Percentiles rank a stretch among this genome's conserved stretches.
Evolutionary conservation across 1,140 invertebrate species (phyloP).

Genomic region (Lepidurus arcticus): DNA sequence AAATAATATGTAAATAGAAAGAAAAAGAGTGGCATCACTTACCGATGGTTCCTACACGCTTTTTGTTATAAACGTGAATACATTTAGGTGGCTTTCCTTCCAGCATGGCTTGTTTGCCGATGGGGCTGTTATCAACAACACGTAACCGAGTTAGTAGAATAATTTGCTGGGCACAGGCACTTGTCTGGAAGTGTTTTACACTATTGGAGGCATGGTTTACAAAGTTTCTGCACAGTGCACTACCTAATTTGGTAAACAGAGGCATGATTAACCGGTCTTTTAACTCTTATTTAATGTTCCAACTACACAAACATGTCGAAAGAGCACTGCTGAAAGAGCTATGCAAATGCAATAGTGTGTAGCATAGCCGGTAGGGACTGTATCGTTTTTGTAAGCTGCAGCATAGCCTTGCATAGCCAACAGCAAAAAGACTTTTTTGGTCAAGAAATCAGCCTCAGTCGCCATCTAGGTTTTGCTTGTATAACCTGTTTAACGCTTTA

Average conservation of each 20-base stretch:
- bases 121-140: conserved; percentile 92
- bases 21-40: conserved; percentile 38
- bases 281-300: background rate
- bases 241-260: background rate
- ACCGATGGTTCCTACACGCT: conserved; percentile 57
- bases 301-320: background rate
- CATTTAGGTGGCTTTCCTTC: conserved; percentile 84
- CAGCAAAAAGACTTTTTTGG: too few species aligned
- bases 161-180: conserved; percentile 40
- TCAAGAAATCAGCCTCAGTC: too few species aligned
- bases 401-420: too few species aligned
- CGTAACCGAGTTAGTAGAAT: conserved; percentile 63
- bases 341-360: too few species aligned
- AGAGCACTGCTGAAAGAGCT: background rate
- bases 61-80: conserved; percentile 85
- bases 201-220: background rate
- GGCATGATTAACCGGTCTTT: background rate
- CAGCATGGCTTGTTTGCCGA: conserved; percentile 87
- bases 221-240: background rate
- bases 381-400: too few species aligned
- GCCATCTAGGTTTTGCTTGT: too few species aligned
- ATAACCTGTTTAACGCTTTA: too few species aligned
- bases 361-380: too few species aligned
- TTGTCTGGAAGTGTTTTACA: conserved; percentile 25
- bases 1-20: too few species aligned